These are phyloP conservation scores for Dastarcus helophoroides DNA, from an alignment of 2,888 invertebrate genomes.

Conservation along the genomic window DNA sequence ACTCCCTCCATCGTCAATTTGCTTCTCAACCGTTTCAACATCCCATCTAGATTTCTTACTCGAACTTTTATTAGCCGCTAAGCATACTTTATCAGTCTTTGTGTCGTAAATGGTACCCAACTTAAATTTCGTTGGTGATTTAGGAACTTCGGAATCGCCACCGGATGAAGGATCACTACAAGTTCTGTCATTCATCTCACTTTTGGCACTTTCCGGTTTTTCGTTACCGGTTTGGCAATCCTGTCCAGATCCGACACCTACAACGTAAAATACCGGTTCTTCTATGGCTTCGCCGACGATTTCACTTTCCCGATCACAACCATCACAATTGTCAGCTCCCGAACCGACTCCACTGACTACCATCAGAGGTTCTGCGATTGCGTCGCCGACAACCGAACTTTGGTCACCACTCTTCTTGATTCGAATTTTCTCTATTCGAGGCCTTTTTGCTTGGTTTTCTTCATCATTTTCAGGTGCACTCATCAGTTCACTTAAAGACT, in stretches of 20 bases:
- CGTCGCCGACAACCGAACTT: conserved; percentile 43
- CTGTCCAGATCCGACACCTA: conserved; percentile 59
- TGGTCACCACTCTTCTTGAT: conserved; percentile 15
- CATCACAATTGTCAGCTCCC: conserved; percentile 36
- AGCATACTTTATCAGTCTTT: conserved; percentile 23
- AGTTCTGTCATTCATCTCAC: conserved; percentile 8
- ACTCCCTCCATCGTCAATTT: conserved; percentile 3
- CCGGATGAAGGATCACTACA: conserved; percentile 26
- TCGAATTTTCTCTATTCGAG: conserved; percentile 14
- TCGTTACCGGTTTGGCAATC: conserved; percentile 67
- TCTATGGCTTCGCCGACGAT: conserved; percentile 57
- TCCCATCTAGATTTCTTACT: conserved; percentile 39
- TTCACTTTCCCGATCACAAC: conserved; percentile 12
- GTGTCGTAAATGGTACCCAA: conserved; percentile 26
- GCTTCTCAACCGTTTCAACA: conserved; percentile 20
- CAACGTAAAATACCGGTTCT: conserved; percentile 58
- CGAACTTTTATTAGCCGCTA: conserved; percentile 11
- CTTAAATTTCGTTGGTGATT: conserved; percentile 17
- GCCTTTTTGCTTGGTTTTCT: conserved; percentile 9
- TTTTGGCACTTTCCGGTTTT: conserved; percentile 15
- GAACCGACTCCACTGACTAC: conserved; percentile 56
- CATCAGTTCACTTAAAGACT: conserved; percentile 13
- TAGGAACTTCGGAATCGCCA: conserved; percentile 18
- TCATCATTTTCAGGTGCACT: conserved; percentile 10
- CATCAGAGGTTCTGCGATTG: conserved; percentile 64